Evolutionary conservation across 2,888 invertebrate species (phyloP), one percentile per base, ranked within the genome.

Genomic region (Drosophila seclusa): DNA sequence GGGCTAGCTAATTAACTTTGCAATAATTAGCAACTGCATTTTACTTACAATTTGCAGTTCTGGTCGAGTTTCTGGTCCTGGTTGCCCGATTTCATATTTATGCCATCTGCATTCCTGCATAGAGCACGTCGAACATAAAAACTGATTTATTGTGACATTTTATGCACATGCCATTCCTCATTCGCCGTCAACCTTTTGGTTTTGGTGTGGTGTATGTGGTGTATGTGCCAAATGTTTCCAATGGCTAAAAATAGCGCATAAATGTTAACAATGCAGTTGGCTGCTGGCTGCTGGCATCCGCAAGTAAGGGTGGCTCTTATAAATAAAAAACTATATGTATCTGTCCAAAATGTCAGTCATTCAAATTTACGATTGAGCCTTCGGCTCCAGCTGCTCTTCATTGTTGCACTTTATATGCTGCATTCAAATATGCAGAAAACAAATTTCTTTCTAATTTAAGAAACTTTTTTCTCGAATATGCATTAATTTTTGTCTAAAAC

Each of bases 121-220:
- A 34, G 29, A 32, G 36, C 18, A 59, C 50, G 53, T 58, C 31
- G 40, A 57, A 63, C 65, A 76, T 80, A 76, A 77, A 77, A 76
- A 42, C 66, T 76, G 77, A 77, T 77, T 80, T 77, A 77, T 77
- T 67, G 58, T 67, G 57, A 66, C 59, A 80, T 66, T 59, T 60
- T 62, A 49, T 76, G 80, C 76, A 69, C 11, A 24, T 52, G 21
- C 24, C 34, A 8, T 16, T 16, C 4, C 2, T 16, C 21, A 13
- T 16, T 10, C 34, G 5, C 10, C 24, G 53, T 18, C 55, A 38
- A 38, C 55, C 31, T 34, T 61, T 61, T 27, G 8, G 11, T 3
- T 16, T 24, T 32, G 36, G 36, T 53, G 45, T 18, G 18, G n/a
- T 40, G 42, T 42, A 11, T n/a, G 6, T 21, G 52, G 6, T 21